These are phyloP conservation scores for Mizuhopecten yessoensis DNA, from an alignment of 1,140 invertebrate genomes.

Conservation along the genomic window DNA sequence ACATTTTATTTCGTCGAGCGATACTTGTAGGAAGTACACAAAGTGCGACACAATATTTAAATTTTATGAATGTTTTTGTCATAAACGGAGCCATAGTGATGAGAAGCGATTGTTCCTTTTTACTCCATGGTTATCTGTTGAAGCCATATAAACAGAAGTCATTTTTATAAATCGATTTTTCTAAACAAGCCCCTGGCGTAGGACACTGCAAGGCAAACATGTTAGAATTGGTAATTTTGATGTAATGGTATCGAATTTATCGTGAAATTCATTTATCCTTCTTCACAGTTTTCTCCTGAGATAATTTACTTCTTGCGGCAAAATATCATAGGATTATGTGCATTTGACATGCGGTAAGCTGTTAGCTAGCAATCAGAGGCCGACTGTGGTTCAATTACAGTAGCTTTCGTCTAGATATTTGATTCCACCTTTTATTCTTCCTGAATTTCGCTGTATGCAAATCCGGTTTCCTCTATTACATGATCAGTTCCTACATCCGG, in stretches of 20 bases:
- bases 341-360: not conserved
- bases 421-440: not conserved
- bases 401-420: slow-evolving; percentile 4
- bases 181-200: not conserved
- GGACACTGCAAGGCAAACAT: not conserved
- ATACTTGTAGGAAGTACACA: too few relatives aligned
- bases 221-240: slow-evolving; percentile 12
- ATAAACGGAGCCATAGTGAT: not conserved
- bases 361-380: not conserved
- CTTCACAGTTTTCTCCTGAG: not conserved
- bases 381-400: not conserved
- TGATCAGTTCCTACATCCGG: slow-evolving; percentile 10
- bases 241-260: not conserved
- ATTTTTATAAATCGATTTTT: not conserved
- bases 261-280: not conserved
- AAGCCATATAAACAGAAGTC: not conserved
- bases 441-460: not conserved
- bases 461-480: slow-evolving; percentile 2
- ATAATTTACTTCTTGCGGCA: slow-evolving; percentile 33
- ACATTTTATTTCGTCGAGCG: too few relatives aligned
- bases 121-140: not conserved
- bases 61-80: not conserved
- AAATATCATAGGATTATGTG: not conserved
- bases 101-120: not conserved
- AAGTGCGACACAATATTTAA: too few relatives aligned